Conservation (phyloP, 2,888 invertebrate genomes). For the Sericinus montela region DNA sequence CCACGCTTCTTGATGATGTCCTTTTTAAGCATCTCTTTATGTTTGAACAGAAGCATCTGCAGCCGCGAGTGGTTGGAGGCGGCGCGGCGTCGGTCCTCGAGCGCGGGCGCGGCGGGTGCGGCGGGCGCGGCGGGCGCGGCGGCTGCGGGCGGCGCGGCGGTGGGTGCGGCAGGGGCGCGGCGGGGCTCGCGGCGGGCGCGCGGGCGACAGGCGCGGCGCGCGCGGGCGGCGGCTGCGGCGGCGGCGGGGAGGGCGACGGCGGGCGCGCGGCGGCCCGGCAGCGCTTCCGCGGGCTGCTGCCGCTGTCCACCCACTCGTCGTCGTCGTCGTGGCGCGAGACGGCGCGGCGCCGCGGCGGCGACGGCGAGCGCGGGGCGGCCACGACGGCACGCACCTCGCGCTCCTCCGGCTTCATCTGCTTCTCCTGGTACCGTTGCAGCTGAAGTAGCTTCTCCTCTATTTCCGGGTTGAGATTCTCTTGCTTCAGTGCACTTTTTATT, state of each 20-base stretch:
- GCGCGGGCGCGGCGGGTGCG: constrained; percentile 16
- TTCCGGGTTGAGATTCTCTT: constrained; percentile 94
- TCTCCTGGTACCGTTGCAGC: constrained; percentile 91
- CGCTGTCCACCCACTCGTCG: constrained; percentile 65
- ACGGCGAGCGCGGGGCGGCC: constrained; percentile 37
- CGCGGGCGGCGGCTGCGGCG: constrained; percentile 26
- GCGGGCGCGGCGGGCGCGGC: constrained; percentile 23
- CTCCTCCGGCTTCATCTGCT: constrained; percentile 83
- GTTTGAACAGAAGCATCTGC: constrained; percentile 88
- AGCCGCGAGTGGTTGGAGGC: constrained; percentile 80
- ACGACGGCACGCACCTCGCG: constrained; percentile 45
- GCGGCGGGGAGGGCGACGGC: constrained; percentile 22
- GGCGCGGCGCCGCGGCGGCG: constrained; percentile 48
- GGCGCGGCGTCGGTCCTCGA: constrained; percentile 74
- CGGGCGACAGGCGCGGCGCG: constrained; percentile 28
- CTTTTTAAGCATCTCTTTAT: constrained; percentile 95
- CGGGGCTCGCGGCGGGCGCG: constrained; percentile 19
- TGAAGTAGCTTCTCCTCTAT: constrained; percentile 94
- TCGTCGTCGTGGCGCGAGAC: constrained; percentile 57
- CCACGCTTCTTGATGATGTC: constrained; percentile 95
- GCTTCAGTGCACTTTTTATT: constrained; percentile 94
- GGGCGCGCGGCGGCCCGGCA: constrained; percentile 25
- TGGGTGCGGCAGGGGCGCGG: constrained; percentile 17
- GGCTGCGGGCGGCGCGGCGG: constrained; percentile 26
- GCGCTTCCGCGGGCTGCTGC: constrained; percentile 58